phyloP scores from a whole-genome alignment of 2,888 invertebrate species.

The Drosophila austrosaltans region DNA sequence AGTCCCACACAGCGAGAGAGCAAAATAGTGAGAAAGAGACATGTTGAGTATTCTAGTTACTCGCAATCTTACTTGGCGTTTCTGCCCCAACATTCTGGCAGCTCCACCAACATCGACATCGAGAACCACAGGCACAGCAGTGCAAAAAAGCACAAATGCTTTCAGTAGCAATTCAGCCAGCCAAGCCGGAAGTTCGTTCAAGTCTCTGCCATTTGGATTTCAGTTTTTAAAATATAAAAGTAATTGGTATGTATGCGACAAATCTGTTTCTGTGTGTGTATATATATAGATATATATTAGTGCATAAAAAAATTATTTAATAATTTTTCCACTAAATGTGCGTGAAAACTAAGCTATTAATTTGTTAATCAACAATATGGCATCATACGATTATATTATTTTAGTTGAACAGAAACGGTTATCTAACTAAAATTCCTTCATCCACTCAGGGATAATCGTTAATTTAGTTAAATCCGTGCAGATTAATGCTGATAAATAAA shows the following conservation, averaged over 20 bases:
- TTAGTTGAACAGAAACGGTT: conserved; percentile 37
- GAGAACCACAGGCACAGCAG: conserved; percentile 24
- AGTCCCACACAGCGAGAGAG: conserved; percentile 23
- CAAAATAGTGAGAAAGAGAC: conserved; percentile 28
- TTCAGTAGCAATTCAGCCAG: conserved; percentile 71
- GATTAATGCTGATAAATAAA: conserved; percentile 7
- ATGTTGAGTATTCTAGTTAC: conserved; percentile 50
- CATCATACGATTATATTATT: background rate
- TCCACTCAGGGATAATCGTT: conserved; percentile 10
- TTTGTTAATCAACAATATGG: background rate
- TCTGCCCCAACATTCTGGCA: conserved; percentile 27
- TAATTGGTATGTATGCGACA: conserved; percentile 65
- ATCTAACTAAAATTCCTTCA: conserved; percentile 56
- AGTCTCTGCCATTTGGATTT: conserved; percentile 61
- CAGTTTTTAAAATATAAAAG: conserved; percentile 61
- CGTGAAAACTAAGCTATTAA: background rate
- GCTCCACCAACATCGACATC: conserved; percentile 15
- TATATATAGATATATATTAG: background rate
- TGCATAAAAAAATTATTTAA: conserved; percentile 29
- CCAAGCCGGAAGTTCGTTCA: conserved; percentile 58
- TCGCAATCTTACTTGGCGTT: conserved; percentile 37
- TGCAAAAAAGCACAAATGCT: conserved; percentile 27
- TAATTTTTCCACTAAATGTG: conserved; percentile 31
- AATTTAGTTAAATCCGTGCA: conserved; percentile 21
- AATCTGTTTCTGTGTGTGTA: conserved; percentile 14